Conservation (phyloP, 1,140 invertebrate species). For the Zaprionus camerounensis region DNA sequence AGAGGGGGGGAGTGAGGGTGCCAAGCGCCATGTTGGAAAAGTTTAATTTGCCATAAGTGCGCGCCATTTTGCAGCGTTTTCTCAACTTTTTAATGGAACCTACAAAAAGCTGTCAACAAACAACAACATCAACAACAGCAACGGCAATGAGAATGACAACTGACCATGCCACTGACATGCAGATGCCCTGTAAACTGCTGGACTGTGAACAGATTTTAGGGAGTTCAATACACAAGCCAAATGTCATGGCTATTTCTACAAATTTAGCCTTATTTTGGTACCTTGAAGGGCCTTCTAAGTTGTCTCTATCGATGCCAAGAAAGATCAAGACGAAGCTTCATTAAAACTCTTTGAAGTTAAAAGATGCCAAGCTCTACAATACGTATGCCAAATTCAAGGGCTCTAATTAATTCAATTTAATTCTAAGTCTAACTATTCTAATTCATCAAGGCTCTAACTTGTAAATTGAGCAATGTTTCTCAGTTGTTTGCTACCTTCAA, state of each 20-base stretch:
- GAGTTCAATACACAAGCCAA: neutral
- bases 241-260: neutral
- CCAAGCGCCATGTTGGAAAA: slow-evolving; percentile 68
- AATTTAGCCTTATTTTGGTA: neutral
- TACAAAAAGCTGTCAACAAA: slow-evolving; percentile 50
- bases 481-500: no score
- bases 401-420: no score
- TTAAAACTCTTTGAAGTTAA: no score
- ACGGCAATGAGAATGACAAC: neutral
- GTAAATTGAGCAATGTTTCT: no score
- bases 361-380: no score
- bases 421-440: no score
- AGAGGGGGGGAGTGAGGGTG: slow-evolving; percentile 18
- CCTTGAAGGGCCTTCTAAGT: neutral
- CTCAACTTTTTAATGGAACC: slow-evolving; percentile 61
- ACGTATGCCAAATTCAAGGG: no score
- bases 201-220: no score
- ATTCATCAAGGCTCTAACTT: no score
- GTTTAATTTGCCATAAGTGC: slow-evolving; percentile 81
- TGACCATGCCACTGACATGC: neutral
- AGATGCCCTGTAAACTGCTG: neutral
- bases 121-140: neutral
- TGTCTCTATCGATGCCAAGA: no score
- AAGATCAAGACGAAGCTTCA: rapidly evolving
- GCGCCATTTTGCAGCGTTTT: slow-evolving; percentile 66